A percentile compares a stretch with the other conserved stretches of the same genome.
Conservation (phyloP, 2,888 invertebrate species). For the Epirrhoe tristata region DNA sequence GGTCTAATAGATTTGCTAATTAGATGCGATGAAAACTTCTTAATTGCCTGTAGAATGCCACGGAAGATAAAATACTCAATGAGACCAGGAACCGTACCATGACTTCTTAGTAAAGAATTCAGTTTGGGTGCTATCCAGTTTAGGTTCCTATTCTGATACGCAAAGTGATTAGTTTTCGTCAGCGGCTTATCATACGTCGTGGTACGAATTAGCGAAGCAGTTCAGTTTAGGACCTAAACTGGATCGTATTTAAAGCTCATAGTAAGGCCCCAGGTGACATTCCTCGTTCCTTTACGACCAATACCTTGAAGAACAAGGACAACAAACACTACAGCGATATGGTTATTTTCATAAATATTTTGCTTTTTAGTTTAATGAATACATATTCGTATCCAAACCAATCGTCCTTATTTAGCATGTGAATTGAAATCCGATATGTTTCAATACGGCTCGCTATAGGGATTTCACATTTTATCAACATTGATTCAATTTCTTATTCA, state of each 20-base stretch:
- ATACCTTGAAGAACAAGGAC: not conserved
- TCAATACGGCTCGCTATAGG: conserved; percentile 7
- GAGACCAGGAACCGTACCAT: too few relatives aligned
- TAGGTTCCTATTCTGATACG: too few relatives aligned
- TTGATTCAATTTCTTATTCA: not conserved
- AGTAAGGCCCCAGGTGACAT: too few relatives aligned
- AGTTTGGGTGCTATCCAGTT: too few relatives aligned
- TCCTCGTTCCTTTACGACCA: too few relatives aligned
- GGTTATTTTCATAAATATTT: not conserved
- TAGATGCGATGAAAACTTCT: conserved; percentile 1
- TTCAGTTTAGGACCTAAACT: too few relatives aligned
- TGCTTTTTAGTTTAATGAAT: conserved; percentile 7
- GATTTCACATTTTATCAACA: conserved; percentile 4
- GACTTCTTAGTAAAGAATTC: too few relatives aligned
- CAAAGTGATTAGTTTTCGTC: too few relatives aligned
- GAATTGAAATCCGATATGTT: conserved; percentile 15
- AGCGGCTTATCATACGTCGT: too few relatives aligned
- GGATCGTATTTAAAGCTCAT: too few relatives aligned
- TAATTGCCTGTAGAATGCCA: not conserved
- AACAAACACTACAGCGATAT: not conserved
- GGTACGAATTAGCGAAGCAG: too few relatives aligned
- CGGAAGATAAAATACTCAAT: too few relatives aligned
- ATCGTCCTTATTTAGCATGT: conserved; percentile 12
- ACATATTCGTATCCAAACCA: conserved; percentile 10
- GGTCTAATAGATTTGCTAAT: conserved; percentile 3